A percentile compares a stretch with the other conserved stretches of the same genome.
These are phyloP conservation scores for Andrena fulva DNA, from an alignment of 2,888 invertebrate species.

Conservation along the genomic window DNA sequence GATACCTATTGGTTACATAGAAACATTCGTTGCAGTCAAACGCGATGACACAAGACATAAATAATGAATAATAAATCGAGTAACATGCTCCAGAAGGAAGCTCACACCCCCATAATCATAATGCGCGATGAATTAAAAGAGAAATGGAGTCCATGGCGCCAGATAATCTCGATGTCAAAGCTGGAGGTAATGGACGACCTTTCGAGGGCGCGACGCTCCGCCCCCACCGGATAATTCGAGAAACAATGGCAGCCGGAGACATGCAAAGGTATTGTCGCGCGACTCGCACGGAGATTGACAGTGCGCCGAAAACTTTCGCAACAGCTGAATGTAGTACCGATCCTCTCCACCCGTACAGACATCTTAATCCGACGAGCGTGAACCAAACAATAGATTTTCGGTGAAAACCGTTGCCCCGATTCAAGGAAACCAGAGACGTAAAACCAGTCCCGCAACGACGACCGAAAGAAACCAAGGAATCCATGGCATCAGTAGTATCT, in stretches of 20 bases:
- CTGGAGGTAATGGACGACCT: conserved; percentile 78
- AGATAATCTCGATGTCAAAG: conserved; percentile 65
- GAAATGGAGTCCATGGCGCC: conserved; percentile 53
- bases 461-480: background rate
- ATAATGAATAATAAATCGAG: too few relatives aligned
- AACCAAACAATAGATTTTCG: background rate
- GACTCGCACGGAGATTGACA: conserved; percentile 37
- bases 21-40: too few relatives aligned
- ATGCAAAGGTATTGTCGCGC: conserved; percentile 51
- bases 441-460: too few relatives aligned
- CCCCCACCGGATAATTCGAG: conserved; percentile 80
- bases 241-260: conserved; percentile 81
- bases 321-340: conserved; percentile 21
- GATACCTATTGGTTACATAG: too few relatives aligned
- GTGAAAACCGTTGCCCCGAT: background rate
- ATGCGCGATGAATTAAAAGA: conserved; percentile 27
- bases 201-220: conserved; percentile 83
- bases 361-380: background rate
- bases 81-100: background rate
- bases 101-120: background rate
- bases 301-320: conserved; percentile 16
- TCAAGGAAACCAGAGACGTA: background rate
- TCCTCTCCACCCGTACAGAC: background rate
- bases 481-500: background rate
- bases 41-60: too few relatives aligned